A percentile compares a stretch with the other conserved stretches of the same genome.
phyloP scores from a whole-genome alignment of 2,797 vertebrate species.

The Neosalanx taihuensis region DNA sequence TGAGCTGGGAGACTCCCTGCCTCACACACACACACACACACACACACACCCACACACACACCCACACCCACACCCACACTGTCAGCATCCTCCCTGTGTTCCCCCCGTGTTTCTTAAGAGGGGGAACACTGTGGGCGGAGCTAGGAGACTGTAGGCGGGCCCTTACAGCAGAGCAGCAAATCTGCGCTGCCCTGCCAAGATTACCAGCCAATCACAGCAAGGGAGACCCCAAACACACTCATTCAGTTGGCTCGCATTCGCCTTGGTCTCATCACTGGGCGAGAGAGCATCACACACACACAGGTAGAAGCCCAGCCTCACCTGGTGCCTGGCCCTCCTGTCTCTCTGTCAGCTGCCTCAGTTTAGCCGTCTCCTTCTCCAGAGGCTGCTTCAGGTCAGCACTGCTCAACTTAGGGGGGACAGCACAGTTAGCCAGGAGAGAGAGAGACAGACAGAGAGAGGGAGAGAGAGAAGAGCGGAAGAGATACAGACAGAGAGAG shows the following conservation, averaged over 20 bases:
- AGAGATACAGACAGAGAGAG: no score
- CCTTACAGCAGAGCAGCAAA: constrained; percentile 89
- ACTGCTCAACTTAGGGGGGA: constrained; percentile 87
- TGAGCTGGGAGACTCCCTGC: constrained; percentile 45
- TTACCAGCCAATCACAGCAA: constrained; percentile 83
- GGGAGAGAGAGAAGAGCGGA: background rate
- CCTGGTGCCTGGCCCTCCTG: constrained; percentile 57
- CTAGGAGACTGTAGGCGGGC: constrained; percentile 80
- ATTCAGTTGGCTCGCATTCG: constrained; percentile 83
- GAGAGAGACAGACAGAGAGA: no score
- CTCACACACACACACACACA: constrained; percentile 25
- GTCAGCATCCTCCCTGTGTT: constrained; percentile 43
- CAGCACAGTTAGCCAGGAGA: constrained; percentile 4
- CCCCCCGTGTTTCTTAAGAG: constrained; percentile 42
- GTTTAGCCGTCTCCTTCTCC: constrained; percentile 84
- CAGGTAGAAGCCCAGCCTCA: constrained; percentile 35
- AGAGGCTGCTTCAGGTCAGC: constrained; percentile 81
- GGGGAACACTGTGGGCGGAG: constrained; percentile 46
- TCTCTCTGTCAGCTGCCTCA: constrained; percentile 79
- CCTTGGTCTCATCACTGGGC: constrained; percentile 90
- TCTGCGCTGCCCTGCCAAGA: constrained; percentile 87
- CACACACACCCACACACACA: constrained; percentile 14
- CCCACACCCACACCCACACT: constrained; percentile 48
- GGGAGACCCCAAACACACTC: constrained; percentile 59
- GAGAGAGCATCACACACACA: constrained; percentile 9